These are phyloP conservation scores for Pleuronectes platessa DNA, from an alignment of 2,113 vertebrate species.

Conservation along the genomic window DNA sequence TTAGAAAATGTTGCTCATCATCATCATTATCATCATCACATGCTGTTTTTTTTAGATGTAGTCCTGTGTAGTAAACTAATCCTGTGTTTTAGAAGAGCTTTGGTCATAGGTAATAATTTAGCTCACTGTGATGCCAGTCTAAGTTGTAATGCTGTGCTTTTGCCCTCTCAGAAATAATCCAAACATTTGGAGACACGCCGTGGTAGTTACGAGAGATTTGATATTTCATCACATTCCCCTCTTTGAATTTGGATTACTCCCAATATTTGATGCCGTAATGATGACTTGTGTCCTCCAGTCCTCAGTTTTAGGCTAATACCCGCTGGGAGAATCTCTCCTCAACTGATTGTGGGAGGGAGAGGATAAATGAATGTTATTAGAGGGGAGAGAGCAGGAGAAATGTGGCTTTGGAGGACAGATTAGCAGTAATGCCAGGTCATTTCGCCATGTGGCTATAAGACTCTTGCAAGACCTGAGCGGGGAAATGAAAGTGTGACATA, in stretches of 20 bases:
- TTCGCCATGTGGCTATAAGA: slow-evolving; percentile 53
- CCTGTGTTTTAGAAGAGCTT: too few relatives aligned
- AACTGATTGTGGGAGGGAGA: slow-evolving; percentile 39
- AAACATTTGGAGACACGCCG: slow-evolving; percentile 22
- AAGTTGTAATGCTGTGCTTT: slow-evolving; percentile 19
- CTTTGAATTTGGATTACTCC: slow-evolving; percentile 52
- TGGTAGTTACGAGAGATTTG: slow-evolving; percentile 27
- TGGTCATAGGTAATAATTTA: neutral
- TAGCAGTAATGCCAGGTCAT: slow-evolving; percentile 70
- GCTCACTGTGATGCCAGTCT: neutral
- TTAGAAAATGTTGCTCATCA: too few relatives aligned
- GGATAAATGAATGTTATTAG: slow-evolving; percentile 73
- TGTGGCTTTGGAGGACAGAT: slow-evolving; percentile 68
- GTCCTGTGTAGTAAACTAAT: too few relatives aligned
- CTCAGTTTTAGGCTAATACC: slow-evolving; percentile 48
- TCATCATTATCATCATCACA: too few relatives aligned
- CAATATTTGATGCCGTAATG: slow-evolving; percentile 35
- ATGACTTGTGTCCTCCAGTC: slow-evolving; percentile 55
- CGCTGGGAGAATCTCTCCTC: slow-evolving; percentile 31
- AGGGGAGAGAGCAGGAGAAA: slow-evolving; percentile 41
- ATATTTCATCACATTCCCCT: slow-evolving; percentile 31
- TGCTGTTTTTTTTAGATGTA: neutral
- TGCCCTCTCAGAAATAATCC: slow-evolving; percentile 31
- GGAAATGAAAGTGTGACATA: slow-evolving; percentile 67
- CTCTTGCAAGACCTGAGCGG: slow-evolving; percentile 45